Evolutionary conservation across 2,888 invertebrate genomes (phyloP).

Genomic region (Napeogenes sylphis): DNA sequence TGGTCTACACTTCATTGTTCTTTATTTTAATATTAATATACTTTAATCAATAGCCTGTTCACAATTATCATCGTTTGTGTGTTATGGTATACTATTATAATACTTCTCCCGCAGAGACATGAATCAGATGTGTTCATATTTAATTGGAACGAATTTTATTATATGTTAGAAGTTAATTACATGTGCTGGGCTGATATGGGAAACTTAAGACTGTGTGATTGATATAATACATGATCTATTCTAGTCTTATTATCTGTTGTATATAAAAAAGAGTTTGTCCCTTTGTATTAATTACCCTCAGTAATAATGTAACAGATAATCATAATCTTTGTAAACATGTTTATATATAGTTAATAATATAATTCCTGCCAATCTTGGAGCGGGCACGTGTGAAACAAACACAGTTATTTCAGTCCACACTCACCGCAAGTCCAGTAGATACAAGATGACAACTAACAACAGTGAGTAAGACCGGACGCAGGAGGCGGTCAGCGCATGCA

Average conservation of each 20-base stretch:
- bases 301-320: no score
- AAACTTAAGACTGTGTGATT: slow-evolving; percentile 17
- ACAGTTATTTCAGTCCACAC: no score
- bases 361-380: no score
- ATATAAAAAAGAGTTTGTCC: no score
- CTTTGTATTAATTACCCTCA: no score
- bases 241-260: not conserved
- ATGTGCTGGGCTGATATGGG: slow-evolving; percentile 24
- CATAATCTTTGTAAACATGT: no score
- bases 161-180: slow-evolving; percentile 25
- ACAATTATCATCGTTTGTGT: not conserved
- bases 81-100: not conserved
- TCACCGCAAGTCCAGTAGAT: no score
- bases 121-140: slow-evolving; percentile 40
- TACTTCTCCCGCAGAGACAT: slow-evolving; percentile 56
- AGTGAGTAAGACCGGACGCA: slow-evolving; percentile 71
- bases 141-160: slow-evolving; percentile 32
- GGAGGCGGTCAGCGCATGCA: slow-evolving; percentile 63
- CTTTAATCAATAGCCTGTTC: slow-evolving; percentile 8
- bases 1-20: slow-evolving; percentile 24
- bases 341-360: no score
- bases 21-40: slow-evolving; percentile 20
- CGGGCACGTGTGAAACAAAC: no score
- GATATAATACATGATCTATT: not conserved
- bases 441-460: not conserved